Evolutionary conservation across 2,888 invertebrate genomes (phyloP), one percentile per base, ranked within the genome.

Genomic region (Tetragonula carbonaria): DNA sequence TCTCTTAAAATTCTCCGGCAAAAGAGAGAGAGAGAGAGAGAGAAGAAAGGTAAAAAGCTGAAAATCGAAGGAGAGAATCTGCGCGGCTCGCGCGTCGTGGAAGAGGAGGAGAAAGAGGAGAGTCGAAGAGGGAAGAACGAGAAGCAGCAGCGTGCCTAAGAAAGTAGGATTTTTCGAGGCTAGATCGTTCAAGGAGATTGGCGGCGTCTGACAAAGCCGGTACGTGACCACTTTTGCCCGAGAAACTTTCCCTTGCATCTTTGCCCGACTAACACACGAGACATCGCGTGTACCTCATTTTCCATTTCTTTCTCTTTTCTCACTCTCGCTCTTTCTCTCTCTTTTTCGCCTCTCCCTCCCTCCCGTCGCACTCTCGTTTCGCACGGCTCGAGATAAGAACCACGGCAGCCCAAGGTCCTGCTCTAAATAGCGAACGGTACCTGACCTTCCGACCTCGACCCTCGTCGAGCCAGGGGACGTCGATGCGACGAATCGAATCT

Each of bases 171-270:
- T 90, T 72, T 87, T 90, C 86, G 90, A 91, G 91, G 91, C 88
- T 89, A 90, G 91, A 91, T 91, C 83, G 79, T 86, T 78, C 85
- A 74, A 80, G 82, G 72, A 85, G 91, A 91, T 91, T 91, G 84
- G 68, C 78, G 78, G 85, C 77, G 91, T 91, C 91, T 90, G 90
- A 91, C 91, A 90, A 91, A 91, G 91, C 87, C 84, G 72, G 91
- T 91, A 91, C 91, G 91, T 91, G 91, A 91, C 91, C 87, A 91
- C 91, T 91, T 85, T 87, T 89, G 78, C 81, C 83, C 84, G 81
- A 71, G 82, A 80, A 82, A 85, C 80, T 86, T 87, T 85, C 84
- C 86, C 76, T 88, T 87, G 86, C 81, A 89, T 87, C 88, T 89
- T 85, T 84, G 85, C 80, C 80, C 76, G 79, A 75, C 73, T 70